These are phyloP conservation scores for Scelioninae gen. 2 DNA, from an alignment of 2,888 invertebrate genomes.

Conservation along the genomic window DNA sequence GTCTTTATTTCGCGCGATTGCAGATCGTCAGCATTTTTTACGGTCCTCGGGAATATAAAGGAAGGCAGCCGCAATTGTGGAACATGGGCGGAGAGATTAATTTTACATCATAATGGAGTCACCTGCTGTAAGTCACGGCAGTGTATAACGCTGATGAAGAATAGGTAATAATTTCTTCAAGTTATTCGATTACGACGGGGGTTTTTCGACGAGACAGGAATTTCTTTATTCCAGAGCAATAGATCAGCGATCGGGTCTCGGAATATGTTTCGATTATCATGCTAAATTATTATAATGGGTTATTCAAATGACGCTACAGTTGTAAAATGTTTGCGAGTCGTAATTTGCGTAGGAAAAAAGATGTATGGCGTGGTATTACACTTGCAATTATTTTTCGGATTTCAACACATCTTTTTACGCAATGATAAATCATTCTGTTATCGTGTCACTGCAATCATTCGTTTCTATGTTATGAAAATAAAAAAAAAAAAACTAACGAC, in stretches of 20 bases:
- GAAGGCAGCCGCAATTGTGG: conserved; percentile 27
- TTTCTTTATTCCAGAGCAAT: too few relatives aligned
- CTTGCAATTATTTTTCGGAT: too few relatives aligned
- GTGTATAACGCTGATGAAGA: conserved; percentile 4
- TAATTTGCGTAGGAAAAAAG: too few relatives aligned
- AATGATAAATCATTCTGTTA: too few relatives aligned
- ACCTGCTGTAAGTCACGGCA: conserved; percentile 1
- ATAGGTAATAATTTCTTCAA: conserved; percentile 9
- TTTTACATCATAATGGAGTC: conserved; percentile 36
- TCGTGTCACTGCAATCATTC: too few relatives aligned
- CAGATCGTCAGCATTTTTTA: conserved; percentile 52
- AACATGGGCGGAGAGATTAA: conserved; percentile 23
- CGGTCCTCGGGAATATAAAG: conserved; percentile 28
- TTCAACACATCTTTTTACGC: too few relatives aligned
- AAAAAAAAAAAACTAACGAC: not conserved
- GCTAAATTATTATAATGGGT: not conserved
- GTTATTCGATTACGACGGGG: not conserved
- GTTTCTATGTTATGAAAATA: too few relatives aligned
- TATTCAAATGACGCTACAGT: not conserved
- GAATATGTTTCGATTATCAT: too few relatives aligned
- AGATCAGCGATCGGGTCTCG: too few relatives aligned
- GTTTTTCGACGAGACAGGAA: not conserved
- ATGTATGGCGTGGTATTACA: too few relatives aligned
- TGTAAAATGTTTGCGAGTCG: not conserved
- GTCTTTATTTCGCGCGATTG: conserved; percentile 35